Base-by-base conservation (phyloP, 2,888 invertebrate genomes). In the Fragum sueziense region DNA sequence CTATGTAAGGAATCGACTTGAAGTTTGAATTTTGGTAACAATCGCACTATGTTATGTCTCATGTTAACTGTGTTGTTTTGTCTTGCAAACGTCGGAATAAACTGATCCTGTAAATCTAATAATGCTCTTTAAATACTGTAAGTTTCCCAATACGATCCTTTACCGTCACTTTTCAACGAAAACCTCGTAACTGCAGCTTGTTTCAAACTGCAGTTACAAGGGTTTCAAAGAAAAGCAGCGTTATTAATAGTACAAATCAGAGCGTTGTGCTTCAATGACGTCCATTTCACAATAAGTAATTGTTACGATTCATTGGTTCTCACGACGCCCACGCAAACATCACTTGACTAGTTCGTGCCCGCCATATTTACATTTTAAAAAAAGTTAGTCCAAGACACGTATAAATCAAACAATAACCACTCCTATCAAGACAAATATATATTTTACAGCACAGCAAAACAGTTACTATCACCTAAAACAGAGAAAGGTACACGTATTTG, bases 11-110 rank as follows among this genome's bases (percentile, higher is more conserved):
- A 9, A 22, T 65, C 65, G 14, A 65, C 27, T 14, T 37, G 65
- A 25, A 65, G 2, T 65, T 65, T 65, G 41, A 65, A n/a, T 37
- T 41, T 65, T 22, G 65, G 41, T 4, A 65, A 31, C n/a, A 34
- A 41, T 7, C 65, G 65, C 20, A 65, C 33, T n/a, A 65, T 22
- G 22, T 37, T 65, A 25, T 27, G 41, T 65, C 25, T 65, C 65
- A 65, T 65, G 7, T 25, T 65, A n/a, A 57, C 57, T 27, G 57
- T 2, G 4, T 27, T 6, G 9, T 22, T 6, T 57, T 57, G 20
- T 57, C 27, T 14, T 3, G 4, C 11, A 57, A 14, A 3, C 57
- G 2, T 57, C 2, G 14, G 6, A 11, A 57, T 6, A 25, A 57
- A 22, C 27, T 57, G n/a, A 57, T 25, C 14, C 2, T 14, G 57